These are phyloP conservation scores for Oophaga pumilio DNA, from an alignment of 2,113 vertebrate genomes.

Conservation along the genomic window DNA sequence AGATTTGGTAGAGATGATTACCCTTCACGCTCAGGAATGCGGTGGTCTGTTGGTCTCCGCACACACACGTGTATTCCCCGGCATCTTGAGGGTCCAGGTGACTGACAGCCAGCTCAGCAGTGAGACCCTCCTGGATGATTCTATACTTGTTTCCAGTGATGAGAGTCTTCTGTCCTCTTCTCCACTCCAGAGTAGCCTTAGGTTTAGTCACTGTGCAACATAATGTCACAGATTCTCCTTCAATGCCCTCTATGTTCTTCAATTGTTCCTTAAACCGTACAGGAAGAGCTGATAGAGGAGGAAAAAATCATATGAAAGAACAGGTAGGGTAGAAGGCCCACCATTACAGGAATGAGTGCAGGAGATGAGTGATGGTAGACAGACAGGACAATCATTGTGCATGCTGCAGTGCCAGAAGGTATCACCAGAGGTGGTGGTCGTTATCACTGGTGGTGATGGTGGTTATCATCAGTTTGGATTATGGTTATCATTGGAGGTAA, in stretches of 20 bases:
- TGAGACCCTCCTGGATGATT: constrained; percentile 71
- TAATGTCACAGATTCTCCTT: constrained; percentile 69
- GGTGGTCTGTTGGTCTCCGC: constrained; percentile 72
- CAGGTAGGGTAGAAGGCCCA: not conserved
- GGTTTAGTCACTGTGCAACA: constrained; percentile 71
- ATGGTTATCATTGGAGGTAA: too few species aligned
- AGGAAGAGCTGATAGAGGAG: constrained; percentile 62
- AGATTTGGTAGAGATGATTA: constrained; percentile 58
- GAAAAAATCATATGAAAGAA: not conserved
- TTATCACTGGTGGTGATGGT: not conserved
- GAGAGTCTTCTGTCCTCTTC: constrained; percentile 64
- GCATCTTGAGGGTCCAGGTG: constrained; percentile 73
- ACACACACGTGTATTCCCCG: constrained; percentile 75
- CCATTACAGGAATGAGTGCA: not conserved
- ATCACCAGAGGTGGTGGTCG: too few species aligned
- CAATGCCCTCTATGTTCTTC: constrained; percentile 70
- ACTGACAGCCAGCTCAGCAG: constrained; percentile 74
- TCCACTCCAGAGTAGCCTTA: constrained; percentile 68
- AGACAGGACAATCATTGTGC: not conserved
- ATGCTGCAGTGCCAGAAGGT: not conserved
- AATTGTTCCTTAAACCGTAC: constrained; percentile 74
- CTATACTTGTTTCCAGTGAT: constrained; percentile 73
- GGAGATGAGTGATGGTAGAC: not conserved
- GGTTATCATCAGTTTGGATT: too few species aligned
- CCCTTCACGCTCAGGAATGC: constrained; percentile 70